Evolutionary conservation across 1,140 invertebrate genomes (phyloP).

Genomic region (Drosophila ercepeae): DNA sequence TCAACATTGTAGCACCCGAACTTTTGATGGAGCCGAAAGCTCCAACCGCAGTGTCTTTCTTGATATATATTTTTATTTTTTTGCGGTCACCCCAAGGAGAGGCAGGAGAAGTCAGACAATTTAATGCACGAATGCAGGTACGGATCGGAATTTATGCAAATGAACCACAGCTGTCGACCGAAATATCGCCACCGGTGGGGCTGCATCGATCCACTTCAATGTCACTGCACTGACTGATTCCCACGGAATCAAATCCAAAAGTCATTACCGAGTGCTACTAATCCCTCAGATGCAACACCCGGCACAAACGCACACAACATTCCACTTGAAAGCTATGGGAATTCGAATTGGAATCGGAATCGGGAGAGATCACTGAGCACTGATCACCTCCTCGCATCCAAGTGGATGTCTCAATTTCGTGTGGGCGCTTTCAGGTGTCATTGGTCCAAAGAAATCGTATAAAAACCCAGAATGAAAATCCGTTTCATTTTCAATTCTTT

Average conservation of each 20-base stretch:
- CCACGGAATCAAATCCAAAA: conserved; percentile 66
- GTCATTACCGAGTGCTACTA: conserved; percentile 75
- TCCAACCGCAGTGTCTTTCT: conserved; percentile 27
- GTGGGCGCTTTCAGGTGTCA: conserved; percentile 78
- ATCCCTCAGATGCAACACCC: conserved; percentile 64
- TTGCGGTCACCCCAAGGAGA: conserved; percentile 49
- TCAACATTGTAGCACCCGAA: conserved; percentile 72
- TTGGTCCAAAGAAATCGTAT: conserved; percentile 2
- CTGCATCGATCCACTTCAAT: conserved; percentile 38
- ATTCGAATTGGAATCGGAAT: conserved; percentile 9
- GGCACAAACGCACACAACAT: conserved; percentile 45
- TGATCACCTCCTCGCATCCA: conserved; percentile 2
- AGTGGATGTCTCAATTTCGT: conserved; percentile 68
- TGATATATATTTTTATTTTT: not conserved
- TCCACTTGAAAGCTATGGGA: conserved; percentile 46
- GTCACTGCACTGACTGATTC: conserved; percentile 55
- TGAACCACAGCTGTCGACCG: conserved; percentile 40
- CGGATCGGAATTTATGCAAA: conserved; percentile 70
- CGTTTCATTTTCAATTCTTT: conserved; percentile 48
- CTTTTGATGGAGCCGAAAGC: conserved; percentile 67
- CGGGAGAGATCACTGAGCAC: conserved; percentile 2
- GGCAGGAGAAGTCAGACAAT: conserved; percentile 42
- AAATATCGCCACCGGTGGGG: conserved; percentile 7
- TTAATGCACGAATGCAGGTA: conserved; percentile 72
- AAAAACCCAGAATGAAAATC: conserved; percentile 61